Conservation (phyloP, 2,888 invertebrate genomes). For the Nomada ruficornis region DNA sequence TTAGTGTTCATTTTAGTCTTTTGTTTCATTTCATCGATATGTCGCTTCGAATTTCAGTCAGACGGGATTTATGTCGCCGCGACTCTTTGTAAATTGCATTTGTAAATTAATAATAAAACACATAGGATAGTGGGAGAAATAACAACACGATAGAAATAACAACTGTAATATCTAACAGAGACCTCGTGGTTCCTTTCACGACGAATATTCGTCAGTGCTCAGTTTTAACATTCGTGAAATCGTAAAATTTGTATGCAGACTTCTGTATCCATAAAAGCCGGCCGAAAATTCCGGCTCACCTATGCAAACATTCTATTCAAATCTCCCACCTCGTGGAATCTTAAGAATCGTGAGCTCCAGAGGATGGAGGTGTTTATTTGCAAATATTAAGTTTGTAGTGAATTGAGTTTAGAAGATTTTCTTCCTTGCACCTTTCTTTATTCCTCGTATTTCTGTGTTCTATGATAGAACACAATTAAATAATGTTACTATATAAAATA, state of each 20-base stretch:
- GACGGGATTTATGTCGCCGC: too few species aligned
- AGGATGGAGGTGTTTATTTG: too few species aligned
- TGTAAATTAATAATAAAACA: background rate
- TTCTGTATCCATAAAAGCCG: background rate
- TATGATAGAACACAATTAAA: too few species aligned
- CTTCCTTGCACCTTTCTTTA: too few species aligned
- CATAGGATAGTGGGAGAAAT: background rate
- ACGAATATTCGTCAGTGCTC: background rate
- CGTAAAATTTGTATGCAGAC: background rate
- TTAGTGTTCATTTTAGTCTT: too few species aligned
- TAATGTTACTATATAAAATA: too few species aligned
- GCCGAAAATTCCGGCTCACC: conserved; percentile 9
- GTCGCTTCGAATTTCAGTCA: background rate
- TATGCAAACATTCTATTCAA: conserved; percentile 7
- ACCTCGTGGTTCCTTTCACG: background rate
- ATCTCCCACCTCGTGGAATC: background rate
- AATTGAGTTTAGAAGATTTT: too few species aligned
- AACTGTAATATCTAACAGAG: background rate
- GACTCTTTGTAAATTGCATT: background rate
- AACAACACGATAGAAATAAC: too few species aligned
- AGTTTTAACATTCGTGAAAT: background rate
- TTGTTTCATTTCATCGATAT: background rate
- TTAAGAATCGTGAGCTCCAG: background rate
- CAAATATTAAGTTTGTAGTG: too few species aligned
- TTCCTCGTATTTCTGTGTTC: too few species aligned